Percentiles rank a stretch among this genome's conserved stretches.
Evolutionary conservation across 2,888 invertebrate species (phyloP).

Genomic region (Lithophane semibrunnea): DNA sequence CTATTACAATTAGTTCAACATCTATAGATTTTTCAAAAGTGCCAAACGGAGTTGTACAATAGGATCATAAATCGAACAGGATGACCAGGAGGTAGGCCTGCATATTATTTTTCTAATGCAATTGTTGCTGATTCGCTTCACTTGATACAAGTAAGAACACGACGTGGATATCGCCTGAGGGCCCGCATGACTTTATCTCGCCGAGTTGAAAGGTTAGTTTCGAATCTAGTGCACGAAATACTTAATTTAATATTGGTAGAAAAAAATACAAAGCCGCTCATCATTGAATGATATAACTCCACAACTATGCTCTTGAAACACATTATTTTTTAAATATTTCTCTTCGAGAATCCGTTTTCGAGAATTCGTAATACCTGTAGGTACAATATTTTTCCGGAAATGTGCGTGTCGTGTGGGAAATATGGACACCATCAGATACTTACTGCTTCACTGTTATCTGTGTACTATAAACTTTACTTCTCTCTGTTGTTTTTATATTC

Average conservation of each 20-base stretch:
- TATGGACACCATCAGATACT: too few species aligned
- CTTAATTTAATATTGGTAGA: background rate
- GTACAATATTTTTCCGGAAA: background rate
- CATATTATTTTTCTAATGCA: too few species aligned
- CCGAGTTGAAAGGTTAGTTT: conserved; percentile 15
- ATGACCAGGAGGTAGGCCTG: background rate
- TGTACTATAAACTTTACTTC: too few species aligned
- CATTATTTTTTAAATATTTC: background rate
- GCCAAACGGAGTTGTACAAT: background rate
- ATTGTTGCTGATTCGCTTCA: background rate
- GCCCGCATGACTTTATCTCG: conserved; percentile 19
- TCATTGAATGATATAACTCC: background rate
- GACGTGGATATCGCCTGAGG: background rate
- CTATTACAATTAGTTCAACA: background rate
- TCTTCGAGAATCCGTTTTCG: background rate
- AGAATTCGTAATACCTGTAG: background rate
- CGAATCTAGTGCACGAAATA: conserved; percentile 12
- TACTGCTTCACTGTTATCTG: background rate
- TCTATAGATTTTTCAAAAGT: background rate
- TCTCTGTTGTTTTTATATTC: background rate
- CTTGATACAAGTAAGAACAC: background rate
- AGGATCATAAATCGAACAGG: background rate
- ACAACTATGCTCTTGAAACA: background rate
- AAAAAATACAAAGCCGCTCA: background rate
- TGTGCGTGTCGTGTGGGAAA: background rate